phyloP scores from a whole-genome alignment of 30 jellyfish, hydroid and myxozoan species.

The Aurelia aurita region DNA sequence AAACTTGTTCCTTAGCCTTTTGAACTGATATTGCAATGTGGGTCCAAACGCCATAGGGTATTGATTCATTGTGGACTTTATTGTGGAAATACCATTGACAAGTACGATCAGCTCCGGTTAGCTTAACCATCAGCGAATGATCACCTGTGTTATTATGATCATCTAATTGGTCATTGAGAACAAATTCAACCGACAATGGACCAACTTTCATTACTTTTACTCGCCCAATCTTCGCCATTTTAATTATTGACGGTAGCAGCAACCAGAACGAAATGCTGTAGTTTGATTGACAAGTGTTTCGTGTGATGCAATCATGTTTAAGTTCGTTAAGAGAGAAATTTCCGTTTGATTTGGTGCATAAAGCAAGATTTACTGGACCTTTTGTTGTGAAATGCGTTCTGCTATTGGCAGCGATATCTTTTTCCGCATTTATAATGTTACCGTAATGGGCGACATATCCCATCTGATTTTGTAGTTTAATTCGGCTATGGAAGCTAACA shows the following conservation, averaged over 20 bases:
- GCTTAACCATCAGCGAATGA: not conserved
- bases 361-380: slow-evolving; percentile 54
- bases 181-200: not conserved
- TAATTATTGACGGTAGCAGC: slow-evolving; percentile 4
- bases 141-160: not conserved
- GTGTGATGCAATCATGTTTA: not conserved
- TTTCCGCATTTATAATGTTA: not conserved
- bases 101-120: not conserved
- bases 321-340: not conserved
- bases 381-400: slow-evolving; percentile 11
- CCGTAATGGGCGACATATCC: slow-evolving; percentile 17
- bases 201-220: not conserved
- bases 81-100: slow-evolving; percentile 18
- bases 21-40: slow-evolving; percentile 9
- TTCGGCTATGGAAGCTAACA: slow-evolving; percentile 19
- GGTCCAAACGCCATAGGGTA: slow-evolving; percentile 23
- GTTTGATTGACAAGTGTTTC: not conserved
- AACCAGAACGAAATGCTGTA: slow-evolving; percentile 29
- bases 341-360: slow-evolving; percentile 32
- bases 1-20: not conserved
- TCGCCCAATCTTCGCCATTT: not conserved
- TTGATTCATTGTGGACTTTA: not conserved
- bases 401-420: not conserved
- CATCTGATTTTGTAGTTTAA: not conserved
- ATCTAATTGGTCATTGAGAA: not conserved